phyloP scores from a whole-genome alignment of 1,140 invertebrate genomes.

The Drosophila jambulina region DNA sequence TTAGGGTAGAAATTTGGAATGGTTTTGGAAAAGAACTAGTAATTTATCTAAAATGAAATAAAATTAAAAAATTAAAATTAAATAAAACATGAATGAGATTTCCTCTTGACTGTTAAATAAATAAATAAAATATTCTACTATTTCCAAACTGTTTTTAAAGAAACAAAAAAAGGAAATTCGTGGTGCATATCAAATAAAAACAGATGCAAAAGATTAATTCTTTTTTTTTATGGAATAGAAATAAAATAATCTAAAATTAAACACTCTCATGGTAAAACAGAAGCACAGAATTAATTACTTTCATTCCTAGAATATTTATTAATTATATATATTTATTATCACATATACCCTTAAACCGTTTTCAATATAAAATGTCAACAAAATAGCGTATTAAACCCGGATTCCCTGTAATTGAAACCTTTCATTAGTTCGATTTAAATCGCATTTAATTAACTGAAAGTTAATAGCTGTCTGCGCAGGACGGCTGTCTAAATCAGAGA shows the following conservation, averaged over 20 bases:
- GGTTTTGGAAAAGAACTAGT: no score
- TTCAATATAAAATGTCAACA: neutral
- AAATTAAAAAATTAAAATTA: no score
- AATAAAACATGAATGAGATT: no score
- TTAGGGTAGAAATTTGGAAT: no score
- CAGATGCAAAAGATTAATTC: no score
- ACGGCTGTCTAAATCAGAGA: conserved; percentile 18
- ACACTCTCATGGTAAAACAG: no score
- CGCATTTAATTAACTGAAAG: conserved; percentile 22
- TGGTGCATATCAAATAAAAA: no score
- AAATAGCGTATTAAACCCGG: neutral
- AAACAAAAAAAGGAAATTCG: no score
- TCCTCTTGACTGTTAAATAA: neutral
- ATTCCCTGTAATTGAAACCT: neutral
- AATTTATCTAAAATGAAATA: no score
- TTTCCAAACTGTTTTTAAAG: neutral
- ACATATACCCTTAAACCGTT: neutral
- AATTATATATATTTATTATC: neutral
- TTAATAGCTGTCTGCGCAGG: conserved; percentile 21
- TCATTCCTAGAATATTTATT: neutral
- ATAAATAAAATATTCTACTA: neutral
- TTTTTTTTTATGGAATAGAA: no score
- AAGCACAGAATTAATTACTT: neutral
- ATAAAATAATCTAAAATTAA: no score
- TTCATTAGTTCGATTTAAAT: conserved; percentile 24